Evolutionary conservation across 2,888 invertebrate genomes (phyloP).

Genomic region (Phyllotreta striolata): DNA sequence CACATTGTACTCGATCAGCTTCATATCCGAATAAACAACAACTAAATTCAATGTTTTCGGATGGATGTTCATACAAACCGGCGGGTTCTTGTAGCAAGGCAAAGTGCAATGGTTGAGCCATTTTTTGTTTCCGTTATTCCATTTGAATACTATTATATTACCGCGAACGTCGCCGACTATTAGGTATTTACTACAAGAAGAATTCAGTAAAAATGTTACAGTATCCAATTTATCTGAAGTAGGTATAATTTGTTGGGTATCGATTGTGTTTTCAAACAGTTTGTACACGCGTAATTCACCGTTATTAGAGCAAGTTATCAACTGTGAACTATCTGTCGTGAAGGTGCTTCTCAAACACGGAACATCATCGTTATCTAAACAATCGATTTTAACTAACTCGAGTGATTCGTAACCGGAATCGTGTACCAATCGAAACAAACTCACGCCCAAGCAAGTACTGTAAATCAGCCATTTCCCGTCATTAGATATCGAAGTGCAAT

Average conservation of each 20-base stretch:
- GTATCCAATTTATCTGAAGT: conserved; percentile 67
- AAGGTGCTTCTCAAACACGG: conserved; percentile 59
- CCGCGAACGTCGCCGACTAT: conserved; percentile 73
- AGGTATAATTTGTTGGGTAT: conserved; percentile 59
- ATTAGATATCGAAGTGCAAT: conserved; percentile 74
- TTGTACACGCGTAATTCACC: conserved; percentile 61
- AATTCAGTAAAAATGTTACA: conserved; percentile 64
- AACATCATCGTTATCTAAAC: conserved; percentile 44
- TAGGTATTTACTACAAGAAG: conserved; percentile 68
- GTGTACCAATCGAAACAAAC: conserved; percentile 69
- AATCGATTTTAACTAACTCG: conserved; percentile 55
- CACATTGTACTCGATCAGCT: conserved; percentile 82
- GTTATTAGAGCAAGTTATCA: conserved; percentile 60
- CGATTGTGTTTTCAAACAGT: conserved; percentile 53
- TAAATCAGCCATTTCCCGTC: conserved; percentile 78
- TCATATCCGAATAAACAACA: conserved; percentile 81
- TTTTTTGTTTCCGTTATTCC: conserved; percentile 61
- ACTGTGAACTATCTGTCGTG: conserved; percentile 56
- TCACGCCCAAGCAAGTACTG: conserved; percentile 72
- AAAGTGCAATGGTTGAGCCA: conserved; percentile 66
- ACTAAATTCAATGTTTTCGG: conserved; percentile 68
- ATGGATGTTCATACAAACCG: conserved; percentile 77
- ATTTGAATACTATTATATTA: conserved; percentile 68
- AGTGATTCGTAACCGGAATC: conserved; percentile 44
- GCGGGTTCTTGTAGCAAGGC: conserved; percentile 74